These are phyloP conservation scores for Bufo bufo DNA, from an alignment of 2,113 vertebrate genomes.

Conservation along the genomic window DNA sequence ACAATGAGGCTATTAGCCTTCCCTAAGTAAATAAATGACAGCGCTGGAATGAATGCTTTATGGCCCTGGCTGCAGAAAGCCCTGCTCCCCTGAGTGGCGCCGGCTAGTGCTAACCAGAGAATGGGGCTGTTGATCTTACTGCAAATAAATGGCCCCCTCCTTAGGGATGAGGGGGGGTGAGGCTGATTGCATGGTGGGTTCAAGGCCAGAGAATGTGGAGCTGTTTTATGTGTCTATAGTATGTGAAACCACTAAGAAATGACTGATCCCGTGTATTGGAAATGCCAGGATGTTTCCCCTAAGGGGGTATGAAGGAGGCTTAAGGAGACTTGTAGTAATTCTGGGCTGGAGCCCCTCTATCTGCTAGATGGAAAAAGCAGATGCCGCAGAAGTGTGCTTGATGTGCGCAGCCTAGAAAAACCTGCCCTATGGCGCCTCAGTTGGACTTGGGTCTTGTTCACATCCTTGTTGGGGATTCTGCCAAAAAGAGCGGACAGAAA, in stretches of 20 bases:
- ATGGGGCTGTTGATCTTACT: constrained; percentile 4
- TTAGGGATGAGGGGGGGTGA: neutral
- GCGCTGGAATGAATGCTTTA: neutral
- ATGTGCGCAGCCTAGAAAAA: constrained; percentile 37
- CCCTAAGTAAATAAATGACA: neutral
- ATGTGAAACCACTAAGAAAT: constrained; percentile 2
- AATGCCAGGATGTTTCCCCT: constrained; percentile 3
- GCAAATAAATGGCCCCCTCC: constrained; percentile 11
- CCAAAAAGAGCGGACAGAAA: too few relatives aligned
- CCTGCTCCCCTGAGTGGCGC: constrained; percentile 7
- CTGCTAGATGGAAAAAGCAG: constrained; percentile 5
- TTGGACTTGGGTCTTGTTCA: too few relatives aligned
- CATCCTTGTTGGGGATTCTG: too few relatives aligned
- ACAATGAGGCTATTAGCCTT: neutral
- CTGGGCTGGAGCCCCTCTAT: neutral
- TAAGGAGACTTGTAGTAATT: neutral
- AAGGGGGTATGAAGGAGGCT: constrained; percentile 7
- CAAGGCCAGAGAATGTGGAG: neutral
- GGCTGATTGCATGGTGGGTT: neutral
- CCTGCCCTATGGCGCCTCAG: neutral
- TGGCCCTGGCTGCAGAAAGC: neutral
- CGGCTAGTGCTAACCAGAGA: neutral
- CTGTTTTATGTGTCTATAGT: neutral
- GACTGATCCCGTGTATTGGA: constrained; percentile 21
- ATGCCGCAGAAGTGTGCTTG: constrained; percentile 61